These are phyloP conservation scores for Corbicula japonica DNA, from an alignment of 2,888 invertebrate species.

Conservation along the genomic window DNA sequence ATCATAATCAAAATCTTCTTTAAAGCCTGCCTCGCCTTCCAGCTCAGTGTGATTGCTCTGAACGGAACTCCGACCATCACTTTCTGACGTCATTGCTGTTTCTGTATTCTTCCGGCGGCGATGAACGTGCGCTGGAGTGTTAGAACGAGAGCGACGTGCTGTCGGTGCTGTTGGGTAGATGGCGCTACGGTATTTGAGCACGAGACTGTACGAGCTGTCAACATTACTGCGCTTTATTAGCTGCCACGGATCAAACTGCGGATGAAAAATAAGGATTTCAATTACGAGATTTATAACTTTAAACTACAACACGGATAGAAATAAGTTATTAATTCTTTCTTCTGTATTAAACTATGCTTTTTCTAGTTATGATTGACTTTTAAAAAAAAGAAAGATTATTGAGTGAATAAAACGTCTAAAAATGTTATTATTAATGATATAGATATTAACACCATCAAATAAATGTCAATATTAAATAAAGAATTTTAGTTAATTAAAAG, in stretches of 20 bases:
- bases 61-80: conserved; percentile 55
- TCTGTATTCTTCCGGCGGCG: conserved; percentile 46
- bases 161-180: conserved; percentile 49
- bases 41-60: conserved; percentile 59
- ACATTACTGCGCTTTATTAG: conserved; percentile 70
- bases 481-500: no score
- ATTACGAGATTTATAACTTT: no score
- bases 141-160: conserved; percentile 32
- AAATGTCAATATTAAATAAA: no score
- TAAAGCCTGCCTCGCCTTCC: conserved; percentile 69
- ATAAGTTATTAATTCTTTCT: no score
- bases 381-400: no score
- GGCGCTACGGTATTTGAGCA: conserved; percentile 66
- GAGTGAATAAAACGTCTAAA: no score
- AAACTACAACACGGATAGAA: no score
- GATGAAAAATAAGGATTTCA: conserved; percentile 1
- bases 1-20: conserved; percentile 74
- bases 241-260: conserved; percentile 73
- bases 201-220: conserved; percentile 68
- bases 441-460: no score
- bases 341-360: no score
- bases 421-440: no score
- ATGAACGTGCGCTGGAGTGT: conserved; percentile 35
- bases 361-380: no score
- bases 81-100: conserved; percentile 33